These are phyloP conservation scores for Ectropis grisescens DNA, from an alignment of 1,140 invertebrate species.

Conservation along the genomic window DNA sequence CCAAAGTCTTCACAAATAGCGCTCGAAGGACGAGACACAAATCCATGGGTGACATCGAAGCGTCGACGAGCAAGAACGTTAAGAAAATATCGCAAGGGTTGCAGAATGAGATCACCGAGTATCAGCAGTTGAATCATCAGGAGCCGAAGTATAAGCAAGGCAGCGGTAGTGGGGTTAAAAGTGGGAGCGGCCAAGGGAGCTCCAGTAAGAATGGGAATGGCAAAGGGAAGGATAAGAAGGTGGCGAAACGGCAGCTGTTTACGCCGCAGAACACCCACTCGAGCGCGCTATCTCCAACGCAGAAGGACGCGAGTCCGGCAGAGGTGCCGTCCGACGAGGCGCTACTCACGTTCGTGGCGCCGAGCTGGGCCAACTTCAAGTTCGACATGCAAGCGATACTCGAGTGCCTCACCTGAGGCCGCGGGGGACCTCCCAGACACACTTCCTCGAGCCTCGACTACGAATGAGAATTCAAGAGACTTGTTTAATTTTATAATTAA, in stretches of 20 bases:
- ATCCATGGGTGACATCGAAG: conserved; percentile 73
- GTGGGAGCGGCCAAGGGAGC: too few species aligned
- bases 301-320: conserved; percentile 26
- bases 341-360: conserved; percentile 61
- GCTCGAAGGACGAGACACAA: conserved; percentile 71
- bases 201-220: conserved; percentile 22
- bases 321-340: conserved; percentile 11
- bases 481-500: too few species aligned
- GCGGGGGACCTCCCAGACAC: too few species aligned
- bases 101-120: conserved; percentile 48
- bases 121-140: neutral
- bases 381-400: conserved; percentile 71
- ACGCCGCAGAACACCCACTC: conserved; percentile 44
- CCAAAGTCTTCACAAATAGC: conserved; percentile 36
- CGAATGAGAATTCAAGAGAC: too few species aligned
- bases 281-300: conserved; percentile 31
- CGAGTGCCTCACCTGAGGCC: conserved; percentile 67
- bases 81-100: conserved; percentile 57
- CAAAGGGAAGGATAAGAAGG: conserved; percentile 46
- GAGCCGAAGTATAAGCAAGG: too few species aligned
- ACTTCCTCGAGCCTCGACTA: too few species aligned
- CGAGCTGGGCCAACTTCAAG: conserved; percentile 74
- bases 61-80: conserved; percentile 29
- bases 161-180: too few species aligned
- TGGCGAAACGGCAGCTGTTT: conserved; percentile 70